Evolutionary conservation across 2,888 invertebrate species (phyloP).

Genomic region (Calameuta pallipes): DNA sequence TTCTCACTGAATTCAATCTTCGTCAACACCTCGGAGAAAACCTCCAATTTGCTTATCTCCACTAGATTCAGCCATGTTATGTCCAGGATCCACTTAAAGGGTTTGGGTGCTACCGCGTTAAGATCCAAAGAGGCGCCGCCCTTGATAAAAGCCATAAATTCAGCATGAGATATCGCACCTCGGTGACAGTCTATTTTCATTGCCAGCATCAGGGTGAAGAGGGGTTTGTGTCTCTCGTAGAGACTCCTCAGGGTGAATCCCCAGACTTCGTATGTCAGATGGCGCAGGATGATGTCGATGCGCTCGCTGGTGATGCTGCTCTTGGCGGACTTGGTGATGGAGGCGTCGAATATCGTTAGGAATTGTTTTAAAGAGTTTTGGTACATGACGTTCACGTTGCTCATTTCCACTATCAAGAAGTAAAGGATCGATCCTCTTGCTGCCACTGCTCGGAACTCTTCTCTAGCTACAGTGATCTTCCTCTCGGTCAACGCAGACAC

Average conservation of each 20-base stretch:
- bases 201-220: conserved; percentile 93
- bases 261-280: conserved; percentile 93
- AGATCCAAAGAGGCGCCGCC: conserved; percentile 95
- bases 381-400: conserved; percentile 96
- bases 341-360: conserved; percentile 91
- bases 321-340: conserved; percentile 91
- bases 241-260: conserved; percentile 91
- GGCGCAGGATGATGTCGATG: conserved; percentile 87
- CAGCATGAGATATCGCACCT: conserved; percentile 84
- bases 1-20: conserved; percentile 88
- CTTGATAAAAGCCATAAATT: conserved; percentile 96
- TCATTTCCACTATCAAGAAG: conserved; percentile 97
- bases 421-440: conserved; percentile 94
- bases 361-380: conserved; percentile 97
- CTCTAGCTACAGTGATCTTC: conserved; percentile 92
- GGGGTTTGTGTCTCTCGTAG: conserved; percentile 91
- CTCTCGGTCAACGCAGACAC: conserved; percentile 94
- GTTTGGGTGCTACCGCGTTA: conserved; percentile 92
- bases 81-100: conserved; percentile 94
- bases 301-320: conserved; percentile 87
- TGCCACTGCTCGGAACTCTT: conserved; percentile 96
- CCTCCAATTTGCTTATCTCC: conserved; percentile 87
- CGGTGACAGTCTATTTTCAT: conserved; percentile 94
- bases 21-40: conserved; percentile 82
- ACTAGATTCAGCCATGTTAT: conserved; percentile 97